Base-by-base conservation (phyloP, 2,888 invertebrate species). In the Bembecia ichneumoniformis region DNA sequence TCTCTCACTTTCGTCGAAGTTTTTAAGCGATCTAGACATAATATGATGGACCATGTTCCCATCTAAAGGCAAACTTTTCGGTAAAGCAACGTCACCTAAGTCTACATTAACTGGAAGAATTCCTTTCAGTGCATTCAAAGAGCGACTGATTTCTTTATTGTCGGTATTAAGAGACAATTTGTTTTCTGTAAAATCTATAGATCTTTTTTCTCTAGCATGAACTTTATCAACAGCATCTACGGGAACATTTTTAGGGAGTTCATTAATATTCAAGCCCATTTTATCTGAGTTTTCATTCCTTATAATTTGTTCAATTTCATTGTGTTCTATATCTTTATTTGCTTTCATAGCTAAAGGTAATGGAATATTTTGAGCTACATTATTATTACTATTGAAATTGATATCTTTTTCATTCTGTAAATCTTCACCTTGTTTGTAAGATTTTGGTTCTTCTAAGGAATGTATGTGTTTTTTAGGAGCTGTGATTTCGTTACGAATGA, bases 401-500 rank as follows among this genome's bases (percentile, higher is more conserved):
- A 47, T 49, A 34, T 52, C 40, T 20, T 47, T 14, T 51, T 63
- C 57, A 0, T 58, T 63, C 53, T 74, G 66, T 28, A 53, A 50
- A 51, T 80, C 79, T 64, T 84, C 82, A 0, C 82, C 82, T 65
- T 65, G 58, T 61, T 74, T 77, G 46, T 84, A 82, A 0, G 82
- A 84, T 54, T 80, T 71, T 1, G 83, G 82, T 63, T 82, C 84
- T 47, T 82, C 84, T 0, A 67, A 67, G 1, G 74, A 68, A 51
- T 84, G 82, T 1, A 60, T 66, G 60, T 84, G 82, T 43, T 49
- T 52, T 49, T 64, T 59, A 34, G 28, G 28, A 28, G 7, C 7
- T 28, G 28, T 28, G 9, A 9, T 28, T 28, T 28, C 28, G 28
- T 28, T 28, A 28, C 2, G 28, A 28, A 28, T 9, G 9, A 28